These are phyloP conservation scores for Criorhina ranunculi DNA, from an alignment of 2,888 invertebrate genomes.

Conservation along the genomic window DNA sequence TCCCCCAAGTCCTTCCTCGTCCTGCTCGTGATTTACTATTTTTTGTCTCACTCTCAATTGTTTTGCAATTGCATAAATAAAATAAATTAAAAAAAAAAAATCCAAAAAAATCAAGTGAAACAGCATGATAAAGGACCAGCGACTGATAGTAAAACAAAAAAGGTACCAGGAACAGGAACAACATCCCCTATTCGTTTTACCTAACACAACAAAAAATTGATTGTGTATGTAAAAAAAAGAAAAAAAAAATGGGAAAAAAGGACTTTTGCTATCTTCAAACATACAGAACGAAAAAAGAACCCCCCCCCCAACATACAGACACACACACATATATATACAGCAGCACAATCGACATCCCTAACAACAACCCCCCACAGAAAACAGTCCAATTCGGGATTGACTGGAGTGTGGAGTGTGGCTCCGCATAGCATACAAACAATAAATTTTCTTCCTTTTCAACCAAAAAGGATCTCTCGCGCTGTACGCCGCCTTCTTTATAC, in stretches of 20 bases:
- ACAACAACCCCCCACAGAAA: constrained; percentile 76
- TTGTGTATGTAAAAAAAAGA: constrained; percentile 44
- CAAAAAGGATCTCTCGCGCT: constrained; percentile 69
- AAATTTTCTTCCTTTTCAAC: constrained; percentile 76
- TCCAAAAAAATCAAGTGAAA: constrained; percentile 52
- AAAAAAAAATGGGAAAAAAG: constrained; percentile 49
- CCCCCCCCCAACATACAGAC: constrained; percentile 47
- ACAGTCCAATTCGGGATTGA: constrained; percentile 76
- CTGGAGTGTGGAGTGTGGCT: constrained; percentile 76
- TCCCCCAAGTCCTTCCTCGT: not conserved
- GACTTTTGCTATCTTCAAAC: constrained; percentile 58
- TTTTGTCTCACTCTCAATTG: constrained; percentile 73
- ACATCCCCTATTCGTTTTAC: constrained; percentile 47
- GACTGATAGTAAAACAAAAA: constrained; percentile 40
- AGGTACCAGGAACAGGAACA: constrained; percentile 1
- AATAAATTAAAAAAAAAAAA: constrained; percentile 41
- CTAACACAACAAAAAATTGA: constrained; percentile 69
- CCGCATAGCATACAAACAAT: constrained; percentile 75
- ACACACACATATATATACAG: constrained; percentile 28
- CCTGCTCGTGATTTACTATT: constrained; percentile 52
- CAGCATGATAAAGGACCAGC: constrained; percentile 70
- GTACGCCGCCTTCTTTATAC: constrained; percentile 59
- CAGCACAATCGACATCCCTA: constrained; percentile 71
- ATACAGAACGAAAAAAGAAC: constrained; percentile 55
- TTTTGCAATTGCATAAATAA: constrained; percentile 56